Conservation (phyloP, 2,888 invertebrate genomes). For the Chloroclysta siterata region DNA sequence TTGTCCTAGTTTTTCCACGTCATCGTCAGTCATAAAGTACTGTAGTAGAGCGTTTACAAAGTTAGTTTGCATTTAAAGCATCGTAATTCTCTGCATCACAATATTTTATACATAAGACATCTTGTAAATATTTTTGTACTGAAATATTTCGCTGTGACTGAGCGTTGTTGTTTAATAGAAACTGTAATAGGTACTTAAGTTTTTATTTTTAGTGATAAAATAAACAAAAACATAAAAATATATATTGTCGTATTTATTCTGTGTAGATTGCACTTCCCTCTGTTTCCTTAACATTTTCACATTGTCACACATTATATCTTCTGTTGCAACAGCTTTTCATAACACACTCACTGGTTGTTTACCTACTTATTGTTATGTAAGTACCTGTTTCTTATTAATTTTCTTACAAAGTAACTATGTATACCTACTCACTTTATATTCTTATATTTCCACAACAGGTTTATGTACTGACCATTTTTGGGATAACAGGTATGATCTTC, state of each 20-base stretch:
- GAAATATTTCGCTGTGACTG: conserved; percentile 80
- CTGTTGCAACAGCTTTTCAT: conserved; percentile 49
- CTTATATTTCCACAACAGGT: conserved; percentile 19
- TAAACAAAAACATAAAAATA: conserved; percentile 80
- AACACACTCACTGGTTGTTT: conserved; percentile 51
- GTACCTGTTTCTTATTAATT: conserved; percentile 18
- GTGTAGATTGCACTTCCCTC: conserved; percentile 70
- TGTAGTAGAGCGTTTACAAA: conserved; percentile 44
- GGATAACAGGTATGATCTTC: conserved; percentile 40
- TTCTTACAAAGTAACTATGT: conserved; percentile 17
- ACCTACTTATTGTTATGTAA: conserved; percentile 1
- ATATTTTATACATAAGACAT: conserved; percentile 49
- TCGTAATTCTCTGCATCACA: conserved; percentile 62
- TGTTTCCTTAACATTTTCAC: conserved; percentile 64
- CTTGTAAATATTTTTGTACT: conserved; percentile 82
- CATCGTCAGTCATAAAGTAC: conserved; percentile 44
- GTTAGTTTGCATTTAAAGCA: conserved; percentile 74
- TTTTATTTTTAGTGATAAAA: conserved; percentile 84
- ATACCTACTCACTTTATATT: conserved; percentile 1
- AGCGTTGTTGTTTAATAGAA: conserved; percentile 83
- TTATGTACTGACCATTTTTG: conserved; percentile 34
- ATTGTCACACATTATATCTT: conserved; percentile 61
- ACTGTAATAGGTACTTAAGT: conserved; percentile 80
- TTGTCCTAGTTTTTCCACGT: conserved; percentile 46
- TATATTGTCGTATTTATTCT: conserved; percentile 65